Conservation (phyloP, 2,113 vertebrate species). For the human (Homo sapiens) region DNA sequence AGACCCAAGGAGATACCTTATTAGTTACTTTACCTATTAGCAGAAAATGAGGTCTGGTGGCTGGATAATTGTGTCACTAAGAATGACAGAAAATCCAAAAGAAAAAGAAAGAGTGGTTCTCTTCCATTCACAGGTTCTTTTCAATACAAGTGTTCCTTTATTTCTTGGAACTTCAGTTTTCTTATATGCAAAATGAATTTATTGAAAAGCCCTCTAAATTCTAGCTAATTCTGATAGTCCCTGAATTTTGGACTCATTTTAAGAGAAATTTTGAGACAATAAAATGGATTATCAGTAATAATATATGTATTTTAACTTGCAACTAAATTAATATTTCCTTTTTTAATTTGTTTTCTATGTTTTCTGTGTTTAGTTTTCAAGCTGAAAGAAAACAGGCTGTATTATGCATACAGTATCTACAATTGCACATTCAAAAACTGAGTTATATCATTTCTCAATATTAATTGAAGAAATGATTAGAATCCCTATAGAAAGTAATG, state of each 20-base stretch:
- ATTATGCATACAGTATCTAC: not conserved
- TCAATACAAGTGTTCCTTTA: not conserved
- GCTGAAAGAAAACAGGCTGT: not conserved
- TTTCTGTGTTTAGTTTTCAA: not conserved
- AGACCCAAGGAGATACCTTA: not conserved
- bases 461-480: not conserved
- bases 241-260: not conserved
- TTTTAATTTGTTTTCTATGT: not conserved
- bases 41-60: not conserved
- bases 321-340: not conserved
- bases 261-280: not conserved
- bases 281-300: not conserved
- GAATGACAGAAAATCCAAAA: not conserved
- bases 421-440: not conserved
- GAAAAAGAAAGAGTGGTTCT: not conserved
- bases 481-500: not conserved
- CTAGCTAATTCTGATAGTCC: not conserved
- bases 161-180: not conserved
- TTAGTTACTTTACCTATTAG: not conserved
- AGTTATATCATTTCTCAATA: not conserved
- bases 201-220: not conserved
- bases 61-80: not conserved
- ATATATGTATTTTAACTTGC: not conserved
- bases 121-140: not conserved
- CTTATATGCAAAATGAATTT: not conserved